A percentile compares a stretch with the other conserved stretches of the same genome.
phyloP scores from a whole-genome alignment of 2,113 vertebrate species.

The Propithecus coquereli region DNA sequence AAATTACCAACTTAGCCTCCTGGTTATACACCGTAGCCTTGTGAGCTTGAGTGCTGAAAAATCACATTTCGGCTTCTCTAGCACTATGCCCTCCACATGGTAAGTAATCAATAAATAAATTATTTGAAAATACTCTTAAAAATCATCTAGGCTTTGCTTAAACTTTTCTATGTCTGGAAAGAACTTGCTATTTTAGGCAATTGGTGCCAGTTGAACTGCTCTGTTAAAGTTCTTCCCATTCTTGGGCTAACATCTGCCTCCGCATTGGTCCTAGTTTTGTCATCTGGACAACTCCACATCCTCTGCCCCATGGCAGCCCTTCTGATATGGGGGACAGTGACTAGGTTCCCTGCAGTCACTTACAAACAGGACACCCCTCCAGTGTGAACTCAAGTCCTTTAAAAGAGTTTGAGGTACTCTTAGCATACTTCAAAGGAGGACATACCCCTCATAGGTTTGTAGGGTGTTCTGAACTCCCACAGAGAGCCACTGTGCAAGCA shows the following conservation, averaged over 20 bases:
- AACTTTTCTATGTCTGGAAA: neutral
- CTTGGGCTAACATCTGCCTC: neutral
- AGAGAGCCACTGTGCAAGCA: neutral
- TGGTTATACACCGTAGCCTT: neutral
- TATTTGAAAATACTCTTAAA: slow-evolving; percentile 4
- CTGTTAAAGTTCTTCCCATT: neutral
- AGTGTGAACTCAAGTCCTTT: neutral
- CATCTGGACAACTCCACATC: neutral
- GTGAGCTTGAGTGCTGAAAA: neutral
- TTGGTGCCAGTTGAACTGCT: neutral
- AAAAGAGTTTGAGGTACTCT: slow-evolving; percentile 35
- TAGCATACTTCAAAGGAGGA: neutral
- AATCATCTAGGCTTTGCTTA: neutral
- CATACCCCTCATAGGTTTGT: neutral
- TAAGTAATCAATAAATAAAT: neutral
- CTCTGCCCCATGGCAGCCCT: neutral
- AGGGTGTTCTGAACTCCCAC: neutral
- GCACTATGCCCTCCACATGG: neutral
- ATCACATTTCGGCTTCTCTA: neutral
- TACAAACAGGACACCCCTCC: neutral
- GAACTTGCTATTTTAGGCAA: neutral
- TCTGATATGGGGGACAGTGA: neutral
- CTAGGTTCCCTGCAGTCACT: neutral
- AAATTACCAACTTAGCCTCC: neutral
- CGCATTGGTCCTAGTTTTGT: neutral